Evolutionary conservation across 2,113 vertebrate genomes (phyloP).

Genomic region (Panurus biarmicus): DNA sequence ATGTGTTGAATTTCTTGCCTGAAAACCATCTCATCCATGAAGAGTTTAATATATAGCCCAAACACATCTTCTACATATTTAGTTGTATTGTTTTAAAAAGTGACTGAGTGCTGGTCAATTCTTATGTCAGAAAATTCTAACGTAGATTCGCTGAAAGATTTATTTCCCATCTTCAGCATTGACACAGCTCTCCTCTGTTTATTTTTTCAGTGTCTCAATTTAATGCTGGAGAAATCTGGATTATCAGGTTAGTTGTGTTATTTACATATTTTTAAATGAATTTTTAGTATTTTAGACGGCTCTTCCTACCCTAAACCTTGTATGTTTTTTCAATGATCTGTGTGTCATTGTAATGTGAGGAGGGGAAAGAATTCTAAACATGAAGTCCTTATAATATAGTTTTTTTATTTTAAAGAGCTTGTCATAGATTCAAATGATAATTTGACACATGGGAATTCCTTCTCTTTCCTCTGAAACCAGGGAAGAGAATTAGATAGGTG

Average conservation of each 20-base stretch:
- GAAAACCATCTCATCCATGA: background rate
- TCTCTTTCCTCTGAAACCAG: background rate
- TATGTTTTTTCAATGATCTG: background rate
- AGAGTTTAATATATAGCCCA: background rate
- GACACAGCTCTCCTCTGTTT: background rate
- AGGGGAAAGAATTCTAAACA: background rate
- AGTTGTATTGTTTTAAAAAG: background rate
- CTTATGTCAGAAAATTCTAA: background rate
- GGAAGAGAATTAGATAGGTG: background rate
- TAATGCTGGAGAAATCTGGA: constrained; percentile 79
- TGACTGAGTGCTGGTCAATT: background rate
- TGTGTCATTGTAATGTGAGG: background rate
- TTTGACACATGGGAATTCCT: background rate
- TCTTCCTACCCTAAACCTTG: background rate
- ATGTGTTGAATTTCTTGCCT: background rate
- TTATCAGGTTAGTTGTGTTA: constrained; percentile 76
- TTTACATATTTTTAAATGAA: background rate
- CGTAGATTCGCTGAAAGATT: background rate
- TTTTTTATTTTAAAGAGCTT: background rate
- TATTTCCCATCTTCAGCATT: background rate
- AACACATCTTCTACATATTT: background rate
- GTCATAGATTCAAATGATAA: background rate
- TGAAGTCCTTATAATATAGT: fast-evolving
- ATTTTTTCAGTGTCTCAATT: constrained; percentile 81
- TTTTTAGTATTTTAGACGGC: background rate